A percentile compares a stretch with the other conserved stretches of the same genome.
Conservation (phyloP, 2,888 invertebrate genomes). For the Lacanobia wlatinum region DNA sequence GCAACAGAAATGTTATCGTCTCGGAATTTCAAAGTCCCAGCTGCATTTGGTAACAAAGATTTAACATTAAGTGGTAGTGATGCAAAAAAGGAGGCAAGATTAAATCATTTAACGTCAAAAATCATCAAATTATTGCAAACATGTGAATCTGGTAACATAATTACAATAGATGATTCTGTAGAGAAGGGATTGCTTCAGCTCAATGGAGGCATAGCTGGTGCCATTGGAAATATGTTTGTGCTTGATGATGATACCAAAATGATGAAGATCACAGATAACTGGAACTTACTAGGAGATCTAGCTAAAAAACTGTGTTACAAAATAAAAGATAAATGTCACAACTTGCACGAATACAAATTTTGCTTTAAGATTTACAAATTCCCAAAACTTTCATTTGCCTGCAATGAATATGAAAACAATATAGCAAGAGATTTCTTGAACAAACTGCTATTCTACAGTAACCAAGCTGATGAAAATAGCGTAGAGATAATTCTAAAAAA, state of each 20-base stretch:
- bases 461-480: constrained; percentile 1
- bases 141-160: background rate
- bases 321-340: background rate
- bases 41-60: constrained; percentile 53
- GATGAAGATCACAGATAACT: constrained; percentile 1
- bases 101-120: background rate
- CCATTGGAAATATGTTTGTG: constrained; percentile 16
- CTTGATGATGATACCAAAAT: constrained; percentile 13
- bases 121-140: constrained; percentile 1
- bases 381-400: background rate
- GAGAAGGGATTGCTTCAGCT: background rate
- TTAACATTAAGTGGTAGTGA: constrained; percentile 36
- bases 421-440: background rate
- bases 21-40: constrained; percentile 42
- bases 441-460: background rate
- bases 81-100: constrained; percentile 21
- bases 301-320: background rate
- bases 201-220: constrained; percentile 16
- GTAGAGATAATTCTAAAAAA: constrained; percentile 1
- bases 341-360: constrained; percentile 3
- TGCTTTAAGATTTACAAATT: background rate
- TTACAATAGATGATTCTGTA: constrained; percentile 31
- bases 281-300: background rate
- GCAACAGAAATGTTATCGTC: constrained; percentile 24
- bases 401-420: background rate